A percentile compares a stretch with the other conserved stretches of the same genome.
phyloP scores from a whole-genome alignment of 1,140 invertebrate genomes.

The Microvelia longipes region DNA sequence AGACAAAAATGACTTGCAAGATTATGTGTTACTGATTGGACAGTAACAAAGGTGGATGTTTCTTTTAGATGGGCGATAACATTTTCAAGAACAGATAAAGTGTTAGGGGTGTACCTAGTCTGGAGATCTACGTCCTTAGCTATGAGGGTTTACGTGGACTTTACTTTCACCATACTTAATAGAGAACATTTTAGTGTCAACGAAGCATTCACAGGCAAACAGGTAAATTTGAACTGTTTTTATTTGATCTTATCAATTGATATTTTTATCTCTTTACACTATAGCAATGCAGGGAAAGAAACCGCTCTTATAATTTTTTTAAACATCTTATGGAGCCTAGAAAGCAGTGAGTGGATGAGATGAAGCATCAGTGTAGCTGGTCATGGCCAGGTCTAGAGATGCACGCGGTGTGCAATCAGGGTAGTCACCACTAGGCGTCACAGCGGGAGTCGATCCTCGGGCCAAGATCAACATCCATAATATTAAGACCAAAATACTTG shows the following conservation, averaged over 20 bases:
- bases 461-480: too few relatives aligned
- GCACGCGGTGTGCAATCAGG: background rate
- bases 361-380: background rate
- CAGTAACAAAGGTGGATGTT: too few relatives aligned
- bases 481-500: too few relatives aligned
- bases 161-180: slow-evolving; percentile 68
- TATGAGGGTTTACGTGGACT: slow-evolving; percentile 65
- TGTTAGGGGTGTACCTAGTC: slow-evolving; percentile 65
- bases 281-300: too few relatives aligned
- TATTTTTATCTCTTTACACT: background rate
- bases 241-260: background rate
- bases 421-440: background rate
- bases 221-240: slow-evolving; percentile 26
- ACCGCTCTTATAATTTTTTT: background rate
- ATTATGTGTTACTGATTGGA: too few relatives aligned
- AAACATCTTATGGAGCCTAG: background rate
- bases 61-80: slow-evolving; percentile 59
- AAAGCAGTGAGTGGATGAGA: background rate
- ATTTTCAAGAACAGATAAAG: slow-evolving; percentile 61
- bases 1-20: too few relatives aligned
- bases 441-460: too few relatives aligned
- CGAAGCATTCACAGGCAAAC: slow-evolving; percentile 65
- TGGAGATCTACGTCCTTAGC: slow-evolving; percentile 57
- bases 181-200: slow-evolving; percentile 73
- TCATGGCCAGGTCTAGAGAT: background rate